These are phyloP conservation scores for Luperina nickerlii DNA, from an alignment of 2,888 invertebrate genomes.

Conservation along the genomic window DNA sequence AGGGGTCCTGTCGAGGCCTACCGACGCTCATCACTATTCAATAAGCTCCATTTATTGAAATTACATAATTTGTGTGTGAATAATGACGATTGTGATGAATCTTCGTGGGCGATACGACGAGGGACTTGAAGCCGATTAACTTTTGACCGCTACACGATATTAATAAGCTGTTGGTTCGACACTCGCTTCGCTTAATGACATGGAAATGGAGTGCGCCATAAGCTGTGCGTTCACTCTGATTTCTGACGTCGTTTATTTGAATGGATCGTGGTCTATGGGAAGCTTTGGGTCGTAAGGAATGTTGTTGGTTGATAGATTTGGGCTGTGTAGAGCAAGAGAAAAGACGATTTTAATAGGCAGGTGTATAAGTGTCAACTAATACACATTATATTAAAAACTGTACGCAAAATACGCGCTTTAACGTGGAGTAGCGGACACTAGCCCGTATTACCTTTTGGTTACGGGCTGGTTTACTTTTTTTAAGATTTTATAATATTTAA, in stretches of 20 bases:
- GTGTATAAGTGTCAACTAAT: neutral
- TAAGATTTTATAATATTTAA: too few relatives aligned
- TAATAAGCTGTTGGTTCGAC: slow-evolving; percentile 86
- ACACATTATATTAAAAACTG: neutral
- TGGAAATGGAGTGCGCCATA: slow-evolving; percentile 81
- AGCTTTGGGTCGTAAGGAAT: slow-evolving; percentile 49
- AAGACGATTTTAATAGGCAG: neutral
- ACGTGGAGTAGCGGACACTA: neutral
- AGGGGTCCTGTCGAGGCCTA: slow-evolving; percentile 85
- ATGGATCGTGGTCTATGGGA: slow-evolving; percentile 70
- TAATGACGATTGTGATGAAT: slow-evolving; percentile 90
- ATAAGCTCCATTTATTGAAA: slow-evolving; percentile 90
- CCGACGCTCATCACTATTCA: slow-evolving; percentile 90
- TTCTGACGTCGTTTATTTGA: slow-evolving; percentile 76
- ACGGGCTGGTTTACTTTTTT: neutral
- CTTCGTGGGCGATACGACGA: slow-evolving; percentile 89
- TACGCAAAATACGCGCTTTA: neutral
- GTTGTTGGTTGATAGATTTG: slow-evolving; percentile 23
- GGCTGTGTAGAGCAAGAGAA: neutral
- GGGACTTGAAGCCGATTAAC: slow-evolving; percentile 90
- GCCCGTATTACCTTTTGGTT: neutral
- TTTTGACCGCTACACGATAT: slow-evolving; percentile 88
- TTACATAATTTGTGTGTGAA: slow-evolving; percentile 91
- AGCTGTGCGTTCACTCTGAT: slow-evolving; percentile 73
- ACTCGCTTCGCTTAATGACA: slow-evolving; percentile 81